phyloP scores from a whole-genome alignment of 2,113 vertebrate genomes.

The Dasyprocta punctata region DNA sequence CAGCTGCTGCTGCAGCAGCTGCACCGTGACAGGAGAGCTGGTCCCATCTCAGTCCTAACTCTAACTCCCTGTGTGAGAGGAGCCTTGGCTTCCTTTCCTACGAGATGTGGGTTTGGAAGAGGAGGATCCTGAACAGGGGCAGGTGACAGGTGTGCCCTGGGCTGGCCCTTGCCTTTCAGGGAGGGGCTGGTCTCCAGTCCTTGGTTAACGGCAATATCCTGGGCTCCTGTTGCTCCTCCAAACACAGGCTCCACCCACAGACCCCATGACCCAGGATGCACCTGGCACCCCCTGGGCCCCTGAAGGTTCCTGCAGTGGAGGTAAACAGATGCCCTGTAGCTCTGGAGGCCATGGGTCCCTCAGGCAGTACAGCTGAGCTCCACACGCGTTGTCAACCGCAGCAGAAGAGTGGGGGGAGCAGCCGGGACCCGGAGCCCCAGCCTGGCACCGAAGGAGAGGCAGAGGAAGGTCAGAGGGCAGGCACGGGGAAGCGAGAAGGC shows the following conservation, averaged over 20 bases:
- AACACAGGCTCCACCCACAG: neutral
- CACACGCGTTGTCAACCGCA: constrained; percentile 95
- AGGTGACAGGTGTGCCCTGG: neutral
- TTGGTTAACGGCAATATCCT: neutral
- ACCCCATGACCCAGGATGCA: neutral
- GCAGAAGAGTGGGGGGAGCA: constrained; percentile 95
- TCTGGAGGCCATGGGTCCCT: constrained; percentile 13
- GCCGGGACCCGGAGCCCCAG: constrained; percentile 88
- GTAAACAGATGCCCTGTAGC: neutral
- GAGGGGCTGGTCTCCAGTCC: neutral
- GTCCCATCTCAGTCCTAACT: neutral
- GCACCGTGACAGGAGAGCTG: too few relatives aligned
- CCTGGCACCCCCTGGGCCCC: neutral
- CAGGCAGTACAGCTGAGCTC: constrained; percentile 86
- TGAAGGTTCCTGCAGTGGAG: constrained; percentile 71
- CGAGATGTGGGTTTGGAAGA: neutral
- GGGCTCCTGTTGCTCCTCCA: neutral
- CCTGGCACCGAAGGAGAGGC: constrained; percentile 64
- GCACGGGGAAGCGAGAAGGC: neutral
- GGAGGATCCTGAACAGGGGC: neutral
- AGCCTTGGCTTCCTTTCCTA: neutral
- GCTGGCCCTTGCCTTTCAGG: neutral
- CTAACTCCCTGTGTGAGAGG: neutral
- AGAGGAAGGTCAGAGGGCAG: neutral
- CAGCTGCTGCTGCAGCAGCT: neutral